Evolutionary conservation across 35 echinoderm and acorn worm species (phyloP).

Genomic region (Strongylocentrotus purpuratus): DNA sequence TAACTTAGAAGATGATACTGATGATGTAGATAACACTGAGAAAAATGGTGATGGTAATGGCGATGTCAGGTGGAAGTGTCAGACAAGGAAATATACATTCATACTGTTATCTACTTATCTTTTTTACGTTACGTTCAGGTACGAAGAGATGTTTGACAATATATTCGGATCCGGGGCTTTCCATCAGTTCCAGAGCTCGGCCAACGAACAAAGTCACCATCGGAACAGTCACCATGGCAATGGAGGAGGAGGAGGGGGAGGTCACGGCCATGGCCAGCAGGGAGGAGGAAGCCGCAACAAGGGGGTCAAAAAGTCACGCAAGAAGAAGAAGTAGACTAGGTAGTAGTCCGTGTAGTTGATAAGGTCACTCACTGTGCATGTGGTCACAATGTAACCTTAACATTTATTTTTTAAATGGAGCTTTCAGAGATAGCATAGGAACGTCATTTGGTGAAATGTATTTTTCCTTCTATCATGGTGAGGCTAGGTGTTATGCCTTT

Average conservation of each 20-base stretch:
- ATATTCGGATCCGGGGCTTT: conserved; percentile 4
- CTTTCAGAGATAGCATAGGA: not conserved
- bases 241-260: not conserved
- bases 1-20: no score
- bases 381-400: not conserved
- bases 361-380: not conserved
- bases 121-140: not conserved
- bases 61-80: no score
- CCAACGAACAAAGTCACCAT: not conserved
- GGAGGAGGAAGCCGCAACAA: conserved; percentile 13
- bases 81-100: not conserved
- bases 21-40: no score
- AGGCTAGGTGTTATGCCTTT: not conserved
- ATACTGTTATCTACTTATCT: not conserved
- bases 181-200: not conserved
- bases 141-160: conserved; percentile 29
- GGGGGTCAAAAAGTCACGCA: not conserved
- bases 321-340: conserved; percentile 6
- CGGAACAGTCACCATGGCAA: not conserved
- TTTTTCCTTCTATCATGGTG: not conserved
- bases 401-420: not conserved
- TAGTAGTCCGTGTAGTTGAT: not conserved
- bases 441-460: not conserved
- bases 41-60: no score
- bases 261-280: not conserved